Base-by-base conservation (phyloP, 1,140 invertebrate species). In the Aphaenogaster floridana region DNA sequence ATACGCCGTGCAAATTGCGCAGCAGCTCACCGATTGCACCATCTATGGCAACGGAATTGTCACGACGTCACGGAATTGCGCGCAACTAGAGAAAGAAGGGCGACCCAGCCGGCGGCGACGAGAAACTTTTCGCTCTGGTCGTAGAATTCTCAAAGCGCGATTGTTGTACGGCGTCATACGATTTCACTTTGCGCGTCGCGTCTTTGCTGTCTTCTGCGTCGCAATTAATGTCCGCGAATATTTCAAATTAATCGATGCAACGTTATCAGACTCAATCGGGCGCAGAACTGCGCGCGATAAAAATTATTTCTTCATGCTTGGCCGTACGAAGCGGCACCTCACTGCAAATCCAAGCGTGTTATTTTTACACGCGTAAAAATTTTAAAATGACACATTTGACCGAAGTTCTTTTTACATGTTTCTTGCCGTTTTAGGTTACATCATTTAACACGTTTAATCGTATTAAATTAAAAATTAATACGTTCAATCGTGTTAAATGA, bases 1-100 rank as follows among this genome's bases (percentile, higher is more conserved):
- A 39, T 59, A 50, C 34, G 64, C 68, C 42, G 78, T 84, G 74
- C 63, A 84, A 86, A 86, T 84, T 90, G 90, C 88, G 88, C 88
- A 85, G 77, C 50, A 50, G n/a, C 57, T 54, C 36, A 39, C 28
- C 66, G 88, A 88, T 88, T 89, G 86, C 88, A 74, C 79, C 86
- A 88, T 76, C 71, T 48, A 69, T 52, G 72, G 88, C 86, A 78
- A 83, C 68, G 76, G 78, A 79, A 68, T 86, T 68, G 86, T 83
- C 86, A 68, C 83, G 83, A 85, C 83, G 72, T 78, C 72, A 66
- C 36, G 74, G 48, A 79, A 77, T 64, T 77, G 72, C 76, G 72
- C 83, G 61, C 83, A 66, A 52, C 69, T 34, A 54, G 50, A 50
- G 45, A 77, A 68, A 78, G 83, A 77, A 89, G 83, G 63, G 36